Conservation (phyloP, 53 echinoderm and acorn worm species). For the Mesocentrotus franciscanus region DNA sequence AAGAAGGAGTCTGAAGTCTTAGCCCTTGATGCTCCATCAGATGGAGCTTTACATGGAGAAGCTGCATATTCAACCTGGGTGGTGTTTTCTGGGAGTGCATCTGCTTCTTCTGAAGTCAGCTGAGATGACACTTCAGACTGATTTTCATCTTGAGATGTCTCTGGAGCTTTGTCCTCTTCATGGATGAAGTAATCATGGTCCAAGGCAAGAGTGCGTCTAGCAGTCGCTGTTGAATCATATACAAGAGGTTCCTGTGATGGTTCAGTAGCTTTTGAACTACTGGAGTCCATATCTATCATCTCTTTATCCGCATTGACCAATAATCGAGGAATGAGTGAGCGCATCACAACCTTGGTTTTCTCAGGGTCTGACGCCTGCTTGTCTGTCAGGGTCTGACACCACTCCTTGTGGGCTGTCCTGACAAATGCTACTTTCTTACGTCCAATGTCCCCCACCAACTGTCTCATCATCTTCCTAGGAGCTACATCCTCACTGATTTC, state of each 20-base stretch:
- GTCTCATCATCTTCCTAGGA: constrained; percentile 9
- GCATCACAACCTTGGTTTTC: neutral
- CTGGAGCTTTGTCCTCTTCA: neutral
- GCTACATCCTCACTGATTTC: neutral
- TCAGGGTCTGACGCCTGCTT: neutral
- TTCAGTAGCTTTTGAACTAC: neutral
- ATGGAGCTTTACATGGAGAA: neutral
- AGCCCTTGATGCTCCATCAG: neutral
- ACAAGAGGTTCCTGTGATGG: neutral
- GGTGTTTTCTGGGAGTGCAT: too few species aligned
- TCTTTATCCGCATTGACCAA: neutral
- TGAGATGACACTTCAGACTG: neutral
- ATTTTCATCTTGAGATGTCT: neutral
- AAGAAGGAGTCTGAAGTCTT: constrained; percentile 34
- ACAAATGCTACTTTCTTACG: constrained; percentile 13
- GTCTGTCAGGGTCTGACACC: neutral
- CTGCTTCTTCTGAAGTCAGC: neutral
- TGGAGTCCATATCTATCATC: neutral
- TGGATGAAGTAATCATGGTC: constrained; percentile 59
- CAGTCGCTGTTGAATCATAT: neutral
- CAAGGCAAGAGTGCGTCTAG: constrained; percentile 23
- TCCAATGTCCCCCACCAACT: neutral
- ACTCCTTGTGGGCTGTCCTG: constrained; percentile 11
- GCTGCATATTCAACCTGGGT: neutral
- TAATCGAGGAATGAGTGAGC: constrained; percentile 42